These are phyloP conservation scores for Pissodes strobi DNA, from an alignment of 1,140 invertebrate species.

Conservation along the genomic window DNA sequence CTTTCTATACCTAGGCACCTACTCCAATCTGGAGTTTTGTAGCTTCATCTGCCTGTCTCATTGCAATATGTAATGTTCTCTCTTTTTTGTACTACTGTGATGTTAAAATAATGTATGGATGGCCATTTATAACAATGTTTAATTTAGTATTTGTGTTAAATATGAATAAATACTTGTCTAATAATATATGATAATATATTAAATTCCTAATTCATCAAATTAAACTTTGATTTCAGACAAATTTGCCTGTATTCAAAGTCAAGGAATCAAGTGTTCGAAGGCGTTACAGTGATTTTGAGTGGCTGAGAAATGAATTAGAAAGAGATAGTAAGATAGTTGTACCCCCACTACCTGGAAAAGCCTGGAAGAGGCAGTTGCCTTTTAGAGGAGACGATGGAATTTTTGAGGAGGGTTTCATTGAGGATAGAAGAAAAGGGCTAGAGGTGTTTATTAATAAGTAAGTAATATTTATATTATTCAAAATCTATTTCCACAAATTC, in stretches of 20 bases:
- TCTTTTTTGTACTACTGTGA: no score
- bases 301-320: constrained; percentile 98
- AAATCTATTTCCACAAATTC: background rate
- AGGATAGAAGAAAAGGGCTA: constrained; percentile 95
- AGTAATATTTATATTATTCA: constrained; percentile 48
- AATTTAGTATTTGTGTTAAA: no score
- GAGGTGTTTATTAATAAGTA: constrained; percentile 99
- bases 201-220: no score
- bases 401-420: constrained; percentile 99
- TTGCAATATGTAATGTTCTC: no score
- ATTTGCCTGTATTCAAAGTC: constrained; percentile 99
- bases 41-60: no score
- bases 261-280: constrained; percentile 98
- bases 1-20: no score
- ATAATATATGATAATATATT: no score
- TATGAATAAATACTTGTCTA: no score
- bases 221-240: constrained; percentile 79
- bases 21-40: no score
- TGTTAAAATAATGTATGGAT: no score
- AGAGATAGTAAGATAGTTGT: constrained; percentile 99
- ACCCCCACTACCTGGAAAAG: constrained; percentile 95
- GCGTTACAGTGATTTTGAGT: constrained; percentile 99
- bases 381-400: constrained; percentile 98
- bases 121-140: no score
- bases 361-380: constrained; percentile 96